Base-by-base conservation (phyloP, 2,113 vertebrate species). In the Loxodonta africana region DNA sequence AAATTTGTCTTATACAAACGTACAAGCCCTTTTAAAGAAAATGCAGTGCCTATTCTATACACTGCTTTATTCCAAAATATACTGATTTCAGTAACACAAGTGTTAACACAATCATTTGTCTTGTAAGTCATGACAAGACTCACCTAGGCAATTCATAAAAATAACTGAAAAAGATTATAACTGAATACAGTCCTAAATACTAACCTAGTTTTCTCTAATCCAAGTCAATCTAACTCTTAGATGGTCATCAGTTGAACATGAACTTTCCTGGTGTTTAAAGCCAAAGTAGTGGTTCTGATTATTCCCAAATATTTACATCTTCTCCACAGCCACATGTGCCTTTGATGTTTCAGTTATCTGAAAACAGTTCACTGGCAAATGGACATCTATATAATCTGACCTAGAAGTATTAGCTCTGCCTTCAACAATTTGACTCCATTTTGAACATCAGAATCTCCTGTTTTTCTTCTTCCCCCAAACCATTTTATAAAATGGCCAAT, bases 11-110 rank as follows among this genome's bases (percentile, higher is more conserved):
- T 83, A 63, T 3, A 80, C 44, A 89, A 71, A 95, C 9, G 62
- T 82, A 57, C 44, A 95, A 87, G 91, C 28, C 0, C 8, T 95
- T 48, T 71, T 41, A 86, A 81, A 44, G 3, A 91, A 97, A 95
- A 71, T 10, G 2, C 1, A 84, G 15, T 51, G 44, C 4, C 37
- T 91, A 37, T 41, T 92, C 67, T 9, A 65, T 44, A 30, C 17
- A 60, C 4, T 84, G 4, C 30, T 85, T 86, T 67, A 76, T 18
- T 80, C 62, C 6, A 89, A 48, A 86, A 93, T 30, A 6, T 53
- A 71, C 5, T 30, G 15, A 83, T 80, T 93, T 88, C 67, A 89
- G 8, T 78, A 83, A 89, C 23, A 51, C 18, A 88, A 69, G 10
- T 83, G n/a, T 62, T 87, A 53, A 92, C 28, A 83, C 9, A 82